Conservation (phyloP, 2,888 invertebrate species). For the Scaptomyza parva region DNA sequence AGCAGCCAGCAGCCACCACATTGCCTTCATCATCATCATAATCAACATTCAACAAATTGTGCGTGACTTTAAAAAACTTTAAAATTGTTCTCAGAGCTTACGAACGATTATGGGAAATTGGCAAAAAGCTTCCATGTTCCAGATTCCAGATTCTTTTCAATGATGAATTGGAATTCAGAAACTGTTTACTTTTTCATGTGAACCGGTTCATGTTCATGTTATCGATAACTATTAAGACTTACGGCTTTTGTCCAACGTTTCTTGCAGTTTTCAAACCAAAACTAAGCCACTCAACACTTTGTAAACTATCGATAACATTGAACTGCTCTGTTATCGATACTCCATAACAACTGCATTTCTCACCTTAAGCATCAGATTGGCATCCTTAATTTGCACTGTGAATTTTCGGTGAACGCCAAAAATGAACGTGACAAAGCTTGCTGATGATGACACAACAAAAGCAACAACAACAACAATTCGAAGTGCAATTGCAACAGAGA, state of each 20-base stretch:
- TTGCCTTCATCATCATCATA: constrained; percentile 5
- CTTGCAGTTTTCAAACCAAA: neutral
- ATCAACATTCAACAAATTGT: constrained; percentile 1
- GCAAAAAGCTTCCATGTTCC: too few species aligned
- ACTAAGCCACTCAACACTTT: neutral
- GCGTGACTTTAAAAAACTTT: constrained; percentile 18
- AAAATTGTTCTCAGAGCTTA: neutral
- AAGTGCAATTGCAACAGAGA: constrained; percentile 36
- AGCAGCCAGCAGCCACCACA: constrained; percentile 36
- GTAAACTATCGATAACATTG: neutral
- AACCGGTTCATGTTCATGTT: neutral
- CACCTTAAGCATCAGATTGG: constrained; percentile 3
- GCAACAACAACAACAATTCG: constrained; percentile 8
- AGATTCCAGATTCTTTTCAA: too few species aligned
- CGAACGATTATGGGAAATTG: too few species aligned
- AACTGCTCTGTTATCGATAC: constrained; percentile 2
- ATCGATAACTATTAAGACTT: neutral
- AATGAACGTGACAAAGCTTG: constrained; percentile 60
- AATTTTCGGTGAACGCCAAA: constrained; percentile 46
- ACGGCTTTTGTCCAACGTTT: neutral
- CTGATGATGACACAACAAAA: constrained; percentile 49
- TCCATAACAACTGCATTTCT: too few species aligned
- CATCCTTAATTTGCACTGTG: constrained; percentile 44
- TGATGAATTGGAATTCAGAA: neutral
- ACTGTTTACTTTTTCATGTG: neutral